Base-by-base conservation (phyloP, 2,888 invertebrate species). In the Theretra japonica region DNA sequence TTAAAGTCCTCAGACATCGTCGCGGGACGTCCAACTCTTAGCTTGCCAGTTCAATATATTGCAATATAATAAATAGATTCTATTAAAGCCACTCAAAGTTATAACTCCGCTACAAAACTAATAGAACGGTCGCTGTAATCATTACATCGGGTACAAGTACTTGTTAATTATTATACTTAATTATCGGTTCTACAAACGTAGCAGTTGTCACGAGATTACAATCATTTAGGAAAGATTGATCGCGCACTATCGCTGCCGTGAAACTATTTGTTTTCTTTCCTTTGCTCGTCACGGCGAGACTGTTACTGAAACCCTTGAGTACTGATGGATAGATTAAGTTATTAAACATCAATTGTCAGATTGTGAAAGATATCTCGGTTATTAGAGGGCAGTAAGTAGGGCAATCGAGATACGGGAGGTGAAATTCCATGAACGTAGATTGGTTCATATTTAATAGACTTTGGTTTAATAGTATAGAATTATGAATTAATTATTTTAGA, bases 171-270 rank as follows among this genome's bases (percentile, higher is more conserved):
- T 65, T 65, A 65, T 56, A 65, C 33, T 62, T 71, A 71, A 71
- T 71, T 69, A 69, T 69, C 53, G 56, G 62, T 53, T 71, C 33
- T 65, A 71, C 70, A 53, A 71, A 71, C 33, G 33, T 53, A 56
- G 65, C 62, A 56, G 62, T 71, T 71, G 70, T 56, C 70, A 71
- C 62, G 65, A 71, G 70, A 71, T 71, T 53, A 65, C 56, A 65
- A 71, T 71, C 70, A 56, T 65, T 41, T 41, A 21, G 17, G 33
- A 6, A 65, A 65, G 70, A 71, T 65, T 56, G 70, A 71, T 71
- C 56, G 50, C 17, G 30, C 70, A 48, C 30, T 33, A 53, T 30
- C 50, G 28, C 53, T 70, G 60, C 28, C 28, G 53, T 60, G 50
- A 70, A 70, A 60, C 50, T 41, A 59, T 60, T 60, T 60, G 50